Percentiles rank a stretch among this genome's conserved stretches.
These are phyloP conservation scores for Notarius lentiginosus DNA, from an alignment of 2,113 vertebrate genomes.

Conservation along the genomic window DNA sequence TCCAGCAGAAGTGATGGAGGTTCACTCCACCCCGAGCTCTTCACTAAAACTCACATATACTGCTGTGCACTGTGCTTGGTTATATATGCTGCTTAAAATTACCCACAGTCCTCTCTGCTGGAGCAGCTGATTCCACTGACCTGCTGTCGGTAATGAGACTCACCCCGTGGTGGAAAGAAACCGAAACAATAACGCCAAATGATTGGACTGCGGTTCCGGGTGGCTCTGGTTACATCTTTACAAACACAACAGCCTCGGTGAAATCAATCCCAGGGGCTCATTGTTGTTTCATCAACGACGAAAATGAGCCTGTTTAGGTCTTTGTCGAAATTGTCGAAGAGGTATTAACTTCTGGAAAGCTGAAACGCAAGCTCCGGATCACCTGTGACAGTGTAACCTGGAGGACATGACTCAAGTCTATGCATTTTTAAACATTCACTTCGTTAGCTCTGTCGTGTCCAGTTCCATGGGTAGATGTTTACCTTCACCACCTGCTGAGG, in stretches of 20 bases:
- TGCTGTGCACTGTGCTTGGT: slow-evolving; percentile 22
- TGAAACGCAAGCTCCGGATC: slow-evolving; percentile 74
- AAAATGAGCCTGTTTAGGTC: slow-evolving; percentile 39
- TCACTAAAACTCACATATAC: slow-evolving; percentile 30
- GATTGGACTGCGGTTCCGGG: slow-evolving; percentile 50
- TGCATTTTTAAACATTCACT: slow-evolving; percentile 82
- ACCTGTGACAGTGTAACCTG: slow-evolving; percentile 55
- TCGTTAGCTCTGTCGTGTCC: slow-evolving; percentile 58
- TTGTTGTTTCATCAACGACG: slow-evolving; percentile 55
- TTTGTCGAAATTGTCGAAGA: slow-evolving; percentile 50
- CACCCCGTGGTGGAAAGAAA: slow-evolving; percentile 71
- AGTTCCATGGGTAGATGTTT: slow-evolving; percentile 55
- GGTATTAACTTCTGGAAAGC: slow-evolving; percentile 68
- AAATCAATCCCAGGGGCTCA: slow-evolving; percentile 68
- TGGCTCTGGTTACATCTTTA: slow-evolving; percentile 71
- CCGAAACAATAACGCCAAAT: slow-evolving; percentile 71
- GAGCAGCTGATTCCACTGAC: slow-evolving; percentile 72
- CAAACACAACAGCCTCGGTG: slow-evolving; percentile 62
- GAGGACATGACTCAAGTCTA: slow-evolving; percentile 63
- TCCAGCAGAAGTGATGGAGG: not conserved
- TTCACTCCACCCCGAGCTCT: not conserved
- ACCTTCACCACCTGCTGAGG: slow-evolving; percentile 65
- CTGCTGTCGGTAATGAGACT: slow-evolving; percentile 84
- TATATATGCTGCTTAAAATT: slow-evolving; percentile 62
- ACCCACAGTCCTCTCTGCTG: slow-evolving; percentile 66